A percentile compares a stretch with the other conserved stretches of the same genome.
Conservation (phyloP, 2,888 invertebrate genomes). For the Caenorhabditis sp. region DNA sequence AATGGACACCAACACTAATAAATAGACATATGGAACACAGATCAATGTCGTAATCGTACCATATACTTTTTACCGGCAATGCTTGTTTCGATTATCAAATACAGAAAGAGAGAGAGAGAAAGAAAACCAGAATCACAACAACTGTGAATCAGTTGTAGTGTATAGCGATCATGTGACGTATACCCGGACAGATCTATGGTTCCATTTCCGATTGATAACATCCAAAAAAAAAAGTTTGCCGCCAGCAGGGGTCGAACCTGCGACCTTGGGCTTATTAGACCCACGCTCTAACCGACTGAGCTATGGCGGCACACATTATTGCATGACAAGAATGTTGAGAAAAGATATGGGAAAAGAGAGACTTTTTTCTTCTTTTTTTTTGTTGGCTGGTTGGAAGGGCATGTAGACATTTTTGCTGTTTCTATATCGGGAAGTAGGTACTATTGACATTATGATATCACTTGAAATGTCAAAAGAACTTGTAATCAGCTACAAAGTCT, state of each 20-base stretch:
- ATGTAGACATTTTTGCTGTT: no score
- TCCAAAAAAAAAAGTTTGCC: constrained; percentile 56
- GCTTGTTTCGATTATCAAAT: neutral
- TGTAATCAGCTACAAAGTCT: no score
- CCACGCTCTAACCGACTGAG: constrained; percentile 71
- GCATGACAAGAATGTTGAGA: neutral
- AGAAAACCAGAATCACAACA: neutral
- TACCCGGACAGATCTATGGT: neutral
- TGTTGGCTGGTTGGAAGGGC: no score
- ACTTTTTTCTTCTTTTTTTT: neutral
- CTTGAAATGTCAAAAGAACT: no score
- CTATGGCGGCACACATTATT: constrained; percentile 58
- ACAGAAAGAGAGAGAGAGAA: neutral
- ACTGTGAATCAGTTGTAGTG: no score
- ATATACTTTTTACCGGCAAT: neutral
- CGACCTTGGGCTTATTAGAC: constrained; percentile 71
- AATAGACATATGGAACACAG: neutral
- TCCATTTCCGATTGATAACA: neutral
- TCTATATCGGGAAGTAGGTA: no score
- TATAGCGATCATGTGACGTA: neutral
- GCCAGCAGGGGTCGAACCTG: constrained; percentile 69
- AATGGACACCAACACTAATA: no score
- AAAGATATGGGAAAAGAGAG: neutral
- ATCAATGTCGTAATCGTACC: neutral
- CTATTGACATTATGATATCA: no score